Evolutionary conservation across 2,797 vertebrate species (phyloP).

Genomic region (Triplophysa bombifrons): DNA sequence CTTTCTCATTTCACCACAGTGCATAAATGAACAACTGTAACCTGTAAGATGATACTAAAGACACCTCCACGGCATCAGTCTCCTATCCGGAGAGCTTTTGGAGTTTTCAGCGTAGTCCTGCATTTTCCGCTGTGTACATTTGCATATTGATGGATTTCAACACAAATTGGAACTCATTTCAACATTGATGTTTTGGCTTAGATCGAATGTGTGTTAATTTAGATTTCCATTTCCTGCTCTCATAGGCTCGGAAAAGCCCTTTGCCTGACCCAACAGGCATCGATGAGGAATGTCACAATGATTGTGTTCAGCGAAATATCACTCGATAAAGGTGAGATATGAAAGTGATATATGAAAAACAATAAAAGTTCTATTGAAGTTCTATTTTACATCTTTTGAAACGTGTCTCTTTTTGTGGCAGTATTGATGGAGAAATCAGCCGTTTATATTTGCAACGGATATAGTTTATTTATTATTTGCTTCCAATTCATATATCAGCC

Average conservation of each 20-base stretch:
- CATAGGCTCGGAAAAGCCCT: conserved; percentile 25
- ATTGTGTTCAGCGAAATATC: conserved; percentile 23
- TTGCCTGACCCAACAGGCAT: conserved; percentile 32
- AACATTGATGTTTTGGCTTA: conserved; percentile 54
- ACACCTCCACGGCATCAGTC: conserved; percentile 23
- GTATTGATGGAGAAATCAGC: background rate
- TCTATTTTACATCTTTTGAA: conserved; percentile 5
- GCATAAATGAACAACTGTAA: conserved; percentile 27
- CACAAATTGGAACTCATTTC: conserved; percentile 55
- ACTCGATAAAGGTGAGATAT: conserved; percentile 21
- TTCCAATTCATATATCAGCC: background rate
- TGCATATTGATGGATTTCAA: conserved; percentile 61
- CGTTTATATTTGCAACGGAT: background rate
- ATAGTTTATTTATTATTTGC: background rate
- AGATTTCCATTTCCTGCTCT: conserved; percentile 54
- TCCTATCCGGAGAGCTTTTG: conserved; percentile 36
- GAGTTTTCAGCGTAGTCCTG: conserved; percentile 30
- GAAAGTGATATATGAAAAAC: conserved; percentile 23
- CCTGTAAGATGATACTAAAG: conserved; percentile 47
- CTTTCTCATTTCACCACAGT: conserved; percentile 27
- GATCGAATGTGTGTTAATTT: conserved; percentile 56
- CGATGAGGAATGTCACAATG: conserved; percentile 31
- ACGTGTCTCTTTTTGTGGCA: background rate
- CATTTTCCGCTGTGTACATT: conserved; percentile 48
- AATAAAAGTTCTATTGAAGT: background rate